Evolutionary conservation across 2,797 vertebrate species (phyloP), one percentile per base, ranked within the genome.

Genomic region (Heterohyrax brucei): DNA sequence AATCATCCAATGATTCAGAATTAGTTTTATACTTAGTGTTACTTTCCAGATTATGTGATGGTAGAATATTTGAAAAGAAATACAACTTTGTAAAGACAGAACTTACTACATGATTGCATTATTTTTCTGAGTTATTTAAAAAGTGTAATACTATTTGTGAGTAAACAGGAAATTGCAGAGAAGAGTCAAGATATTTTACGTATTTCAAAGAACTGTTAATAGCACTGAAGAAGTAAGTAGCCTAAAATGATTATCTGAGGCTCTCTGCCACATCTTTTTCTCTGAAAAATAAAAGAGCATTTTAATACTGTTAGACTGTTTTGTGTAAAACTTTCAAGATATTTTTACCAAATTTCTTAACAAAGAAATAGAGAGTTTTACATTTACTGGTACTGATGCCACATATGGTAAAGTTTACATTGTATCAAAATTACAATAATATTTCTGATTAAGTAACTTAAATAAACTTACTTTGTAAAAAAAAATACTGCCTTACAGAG

Each of bases 211-310:
- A 50, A 92, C 10, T 39, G 14, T 39, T 85, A 53, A 53, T 92
- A 83, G 53, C 26, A 86, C 46, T 4, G 10, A 93, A 44, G 87
- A 91, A 95, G 28, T 61, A 90, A 91, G 70, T 39, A 82, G 68
- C 62, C 76, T 93, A 64, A 95, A 93, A 91, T 95, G 53, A 95
- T 81, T 81, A 93, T 87, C 75, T 53, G 46, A 84, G 62, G 33
- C 10, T 81, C 28, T 79, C 28, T 1, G 28, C 22, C 39, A 50
- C 33, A 50, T 78, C 88, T 66, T 95, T 91, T 93, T 53, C 13
- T 91, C 96, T 95, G 87, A 84, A 96, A 97, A 97, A 81, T 10
- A 97, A 95, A 94, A 93, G 7, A 91, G 0, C 2, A 76, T 89
- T 64, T 97, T 91, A 87, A 66, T 84, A 85, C 0, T 24, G 33